Base-by-base conservation (phyloP, 37 sponge, comb jelly and placozoan genomes). In the Cliona cf. orientalis region DNA sequence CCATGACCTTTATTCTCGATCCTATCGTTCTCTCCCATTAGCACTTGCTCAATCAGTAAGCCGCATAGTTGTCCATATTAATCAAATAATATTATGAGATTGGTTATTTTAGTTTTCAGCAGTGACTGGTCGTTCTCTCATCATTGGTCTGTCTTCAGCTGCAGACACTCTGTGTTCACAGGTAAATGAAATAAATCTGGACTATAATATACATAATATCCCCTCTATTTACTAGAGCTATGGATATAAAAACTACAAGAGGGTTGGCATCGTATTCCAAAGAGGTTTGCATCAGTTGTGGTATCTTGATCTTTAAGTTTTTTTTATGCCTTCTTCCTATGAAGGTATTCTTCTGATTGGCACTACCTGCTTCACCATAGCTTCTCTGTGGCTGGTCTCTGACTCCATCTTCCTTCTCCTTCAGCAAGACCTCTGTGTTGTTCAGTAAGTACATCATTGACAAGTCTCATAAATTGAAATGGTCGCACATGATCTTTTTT, bases 141-240 rank as follows among this genome's bases (percentile, higher is more conserved):
- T 9, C 9, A 64, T 75, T 46, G 89, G 89, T 33, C 66, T 88
- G 55, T 60, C 89, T 6, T 23, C 70, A 6, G 89, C 89, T 42
- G 82, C 83, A n/a, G 90, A 89, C n/a, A 89, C 90, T n/a, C 75
- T 89, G 31, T 83, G 84, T 31, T 38, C 90, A 17, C 90, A 89
- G 71, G 89, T 82, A 71, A 5, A 23, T n/a, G n/a, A n/a, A n/a
- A n/a, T n/a, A n/a, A n/a, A n/a, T n/a, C n/a, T n/a, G n/a, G 28
- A 7, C 3, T 73, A 22, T 44, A 73, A 28, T 29, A 39, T 64
- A 19, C 46, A 25, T 35, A 40, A 68, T 32, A 32, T 42, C 22
- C 61, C 57, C 0, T 31, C 62, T 66, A 44, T 38, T 29, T 42
- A 57, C 2, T 46, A 92, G 85, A 73, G 74, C 31, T 92, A 69